Conservation (phyloP, 2,113 vertebrate species). For the Heteronetta atricapilla region DNA sequence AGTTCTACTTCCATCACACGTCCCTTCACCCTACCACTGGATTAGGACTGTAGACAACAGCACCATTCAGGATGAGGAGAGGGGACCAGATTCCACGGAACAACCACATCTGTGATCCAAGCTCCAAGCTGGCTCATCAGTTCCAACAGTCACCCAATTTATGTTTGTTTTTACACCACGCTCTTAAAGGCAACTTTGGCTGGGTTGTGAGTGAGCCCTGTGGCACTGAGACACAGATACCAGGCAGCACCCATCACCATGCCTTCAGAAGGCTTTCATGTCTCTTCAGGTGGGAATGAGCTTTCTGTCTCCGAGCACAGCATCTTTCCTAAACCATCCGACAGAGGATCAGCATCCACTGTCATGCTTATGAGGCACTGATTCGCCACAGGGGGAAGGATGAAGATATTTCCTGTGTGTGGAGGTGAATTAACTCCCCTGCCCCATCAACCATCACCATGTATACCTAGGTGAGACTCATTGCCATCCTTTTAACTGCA, state of each 20-base stretch:
- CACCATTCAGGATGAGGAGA: not conserved
- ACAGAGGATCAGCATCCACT: not conserved
- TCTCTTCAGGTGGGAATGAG: not conserved
- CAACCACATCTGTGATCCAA: not conserved
- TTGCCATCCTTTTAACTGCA: not conserved
- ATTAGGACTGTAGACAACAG: not conserved
- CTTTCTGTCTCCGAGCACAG: not conserved
- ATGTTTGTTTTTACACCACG: not conserved
- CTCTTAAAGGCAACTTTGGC: not conserved
- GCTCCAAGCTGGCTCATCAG: not conserved
- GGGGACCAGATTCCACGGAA: fast-evolving
- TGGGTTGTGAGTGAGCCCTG: not conserved
- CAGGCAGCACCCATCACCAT: not conserved
- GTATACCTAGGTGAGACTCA: not conserved
- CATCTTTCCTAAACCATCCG: not conserved
- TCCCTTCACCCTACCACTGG: not conserved
- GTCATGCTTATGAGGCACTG: not conserved
- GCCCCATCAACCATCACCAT: not conserved
- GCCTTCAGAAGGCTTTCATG: not conserved
- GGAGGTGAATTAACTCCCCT: not conserved
- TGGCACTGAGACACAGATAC: not conserved
- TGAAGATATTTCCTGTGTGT: not conserved
- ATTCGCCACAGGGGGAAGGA: not conserved
- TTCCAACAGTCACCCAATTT: not conserved
- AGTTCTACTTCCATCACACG: not conserved